These are phyloP conservation scores for Vidua macroura DNA, from an alignment of 2,113 vertebrate species.

Conservation along the genomic window DNA sequence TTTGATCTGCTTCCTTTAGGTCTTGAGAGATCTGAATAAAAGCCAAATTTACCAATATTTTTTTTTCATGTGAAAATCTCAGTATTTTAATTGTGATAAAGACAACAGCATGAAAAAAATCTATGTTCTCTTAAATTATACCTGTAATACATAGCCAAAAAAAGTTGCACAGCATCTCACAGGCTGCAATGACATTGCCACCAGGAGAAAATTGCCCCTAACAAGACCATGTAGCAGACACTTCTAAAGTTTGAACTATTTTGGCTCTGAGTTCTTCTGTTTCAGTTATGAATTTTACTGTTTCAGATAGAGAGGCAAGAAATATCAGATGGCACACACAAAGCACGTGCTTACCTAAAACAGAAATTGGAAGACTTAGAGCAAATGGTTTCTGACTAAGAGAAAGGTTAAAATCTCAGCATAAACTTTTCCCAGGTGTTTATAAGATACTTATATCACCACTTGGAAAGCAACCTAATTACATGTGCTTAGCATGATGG, in stretches of 20 bases:
- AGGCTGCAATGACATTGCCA: background rate
- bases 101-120: background rate
- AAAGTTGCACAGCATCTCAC: background rate
- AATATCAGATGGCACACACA: background rate
- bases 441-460: background rate
- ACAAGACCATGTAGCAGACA: background rate
- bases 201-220: background rate
- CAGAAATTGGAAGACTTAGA: background rate
- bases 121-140: background rate
- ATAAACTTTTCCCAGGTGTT: background rate
- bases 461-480: background rate
- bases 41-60: background rate
- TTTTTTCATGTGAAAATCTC: background rate
- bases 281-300: background rate
- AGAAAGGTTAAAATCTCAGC: background rate
- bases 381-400: background rate
- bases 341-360: background rate
- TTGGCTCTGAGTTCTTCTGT: background rate
- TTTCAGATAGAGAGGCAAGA: background rate
- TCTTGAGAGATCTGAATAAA: background rate
- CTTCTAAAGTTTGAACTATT: background rate
- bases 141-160: background rate
- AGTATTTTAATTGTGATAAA: background rate
- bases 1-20: background rate
- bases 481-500: background rate